These are phyloP conservation scores for Arctopsyche grandis DNA, from an alignment of 1,140 invertebrate genomes.

Conservation along the genomic window DNA sequence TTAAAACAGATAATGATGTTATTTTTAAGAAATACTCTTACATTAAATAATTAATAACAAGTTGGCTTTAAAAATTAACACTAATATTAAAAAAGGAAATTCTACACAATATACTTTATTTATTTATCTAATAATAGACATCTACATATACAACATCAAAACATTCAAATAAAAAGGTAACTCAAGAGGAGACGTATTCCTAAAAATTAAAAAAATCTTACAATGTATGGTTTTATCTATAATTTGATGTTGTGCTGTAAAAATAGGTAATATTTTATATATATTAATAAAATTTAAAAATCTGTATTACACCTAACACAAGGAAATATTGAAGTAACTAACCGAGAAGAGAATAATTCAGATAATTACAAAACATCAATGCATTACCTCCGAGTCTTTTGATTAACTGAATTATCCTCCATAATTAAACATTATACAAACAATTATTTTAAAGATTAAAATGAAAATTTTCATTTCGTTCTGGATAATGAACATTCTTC, in stretches of 20 bases:
- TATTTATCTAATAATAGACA: conserved; percentile 47
- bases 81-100: conserved; percentile 40
- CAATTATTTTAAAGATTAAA: conserved; percentile 1
- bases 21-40: conserved; percentile 34
- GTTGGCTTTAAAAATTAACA: conserved; percentile 40
- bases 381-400: not conserved
- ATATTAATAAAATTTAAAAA: conserved; percentile 42
- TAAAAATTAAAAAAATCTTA: conserved; percentile 49
- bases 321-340: conserved; percentile 17
- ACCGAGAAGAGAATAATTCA: not conserved
- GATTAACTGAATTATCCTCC: not conserved
- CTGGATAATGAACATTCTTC: conserved; percentile 17
- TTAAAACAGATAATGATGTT: conserved; percentile 27
- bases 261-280: conserved; percentile 47
- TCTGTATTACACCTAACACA: conserved; percentile 30
- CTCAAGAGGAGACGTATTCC: conserved; percentile 50
- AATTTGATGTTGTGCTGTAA: conserved; percentile 54
- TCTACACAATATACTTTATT: conserved; percentile 36
- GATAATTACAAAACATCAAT: conserved; percentile 10
- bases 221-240: conserved; percentile 43
- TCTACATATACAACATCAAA: conserved; percentile 54
- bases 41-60: conserved; percentile 45
- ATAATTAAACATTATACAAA: too few relatives aligned
- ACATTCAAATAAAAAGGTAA: conserved; percentile 54
- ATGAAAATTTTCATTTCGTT: not conserved